A percentile compares a stretch with the other conserved stretches of the same genome.
phyloP scores from a whole-genome alignment of 1,140 invertebrate species.

The Cydia pomonella region DNA sequence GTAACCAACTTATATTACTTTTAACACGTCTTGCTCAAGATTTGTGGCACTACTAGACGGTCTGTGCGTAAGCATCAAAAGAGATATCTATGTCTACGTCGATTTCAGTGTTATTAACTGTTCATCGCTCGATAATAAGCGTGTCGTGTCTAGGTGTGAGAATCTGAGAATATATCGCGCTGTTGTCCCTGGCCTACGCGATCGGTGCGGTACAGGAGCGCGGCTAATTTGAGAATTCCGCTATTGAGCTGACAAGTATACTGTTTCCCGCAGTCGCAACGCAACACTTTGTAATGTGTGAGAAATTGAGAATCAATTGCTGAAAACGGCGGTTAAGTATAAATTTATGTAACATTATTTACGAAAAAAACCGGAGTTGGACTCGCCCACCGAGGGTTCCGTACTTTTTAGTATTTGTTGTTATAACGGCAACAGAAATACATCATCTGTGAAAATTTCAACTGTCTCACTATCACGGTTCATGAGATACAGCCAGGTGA shows the following conservation, averaged over 20 bases:
- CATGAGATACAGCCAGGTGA: too few relatives aligned
- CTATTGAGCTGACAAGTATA: background rate
- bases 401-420: too few relatives aligned
- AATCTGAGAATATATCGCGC: slow-evolving; percentile 5
- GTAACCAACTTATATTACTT: too few relatives aligned
- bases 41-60: background rate
- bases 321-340: too few relatives aligned
- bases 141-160: background rate
- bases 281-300: background rate
- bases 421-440: too few relatives aligned
- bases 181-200: slow-evolving; percentile 2
- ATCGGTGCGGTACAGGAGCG: background rate
- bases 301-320: background rate
- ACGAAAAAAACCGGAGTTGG: too few relatives aligned
- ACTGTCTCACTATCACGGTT: too few relatives aligned
- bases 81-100: background rate
- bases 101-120: background rate
- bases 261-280: background rate
- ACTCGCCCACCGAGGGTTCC: too few relatives aligned
- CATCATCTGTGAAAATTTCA: too few relatives aligned
- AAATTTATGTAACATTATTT: too few relatives aligned
- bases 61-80: background rate
- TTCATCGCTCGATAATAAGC: background rate
- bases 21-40: background rate
- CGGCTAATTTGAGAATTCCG: slow-evolving; percentile 13